Conservation (phyloP, 2,888 invertebrate genomes). For the Bimastos eiseni region DNA sequence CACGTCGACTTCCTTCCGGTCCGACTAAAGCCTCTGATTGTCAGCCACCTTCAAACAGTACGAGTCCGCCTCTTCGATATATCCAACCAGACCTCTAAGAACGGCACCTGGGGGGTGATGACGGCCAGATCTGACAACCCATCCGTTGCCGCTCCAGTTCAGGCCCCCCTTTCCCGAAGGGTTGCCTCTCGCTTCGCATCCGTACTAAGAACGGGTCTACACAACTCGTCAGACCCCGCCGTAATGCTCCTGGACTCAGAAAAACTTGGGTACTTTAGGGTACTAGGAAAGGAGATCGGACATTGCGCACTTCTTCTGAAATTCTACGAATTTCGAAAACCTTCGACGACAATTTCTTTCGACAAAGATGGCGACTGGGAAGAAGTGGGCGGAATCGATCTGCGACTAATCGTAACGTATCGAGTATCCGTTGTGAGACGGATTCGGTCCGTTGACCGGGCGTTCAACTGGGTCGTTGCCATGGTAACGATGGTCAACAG, state of each 20-base stretch:
- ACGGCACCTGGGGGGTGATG: not conserved
- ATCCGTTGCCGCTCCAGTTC: not conserved
- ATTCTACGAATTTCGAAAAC: not conserved
- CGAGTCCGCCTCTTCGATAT: not conserved
- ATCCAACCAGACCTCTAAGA: not conserved
- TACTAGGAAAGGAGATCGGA: not conserved
- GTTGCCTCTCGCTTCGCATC: not conserved
- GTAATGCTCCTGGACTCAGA: not conserved
- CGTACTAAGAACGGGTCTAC: not conserved
- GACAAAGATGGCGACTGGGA: not conserved
- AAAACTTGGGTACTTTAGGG: not conserved
- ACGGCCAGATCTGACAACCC: not conserved
- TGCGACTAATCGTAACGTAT: not conserved
- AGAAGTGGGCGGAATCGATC: not conserved
- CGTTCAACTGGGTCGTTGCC: conserved; percentile 51
- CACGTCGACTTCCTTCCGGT: conserved; percentile 20
- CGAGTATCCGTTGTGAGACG: not conserved
- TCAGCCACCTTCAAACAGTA: not conserved
- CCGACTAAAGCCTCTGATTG: not conserved
- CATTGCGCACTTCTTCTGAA: not conserved
- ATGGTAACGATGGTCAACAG: conserved; percentile 57
- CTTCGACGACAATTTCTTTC: not conserved
- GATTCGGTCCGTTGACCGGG: conserved; percentile 4
- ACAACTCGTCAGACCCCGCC: not conserved
- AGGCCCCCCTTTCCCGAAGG: not conserved